phyloP scores from a whole-genome alignment of 2,797 vertebrate species.

The Thunnus albacares region DNA sequence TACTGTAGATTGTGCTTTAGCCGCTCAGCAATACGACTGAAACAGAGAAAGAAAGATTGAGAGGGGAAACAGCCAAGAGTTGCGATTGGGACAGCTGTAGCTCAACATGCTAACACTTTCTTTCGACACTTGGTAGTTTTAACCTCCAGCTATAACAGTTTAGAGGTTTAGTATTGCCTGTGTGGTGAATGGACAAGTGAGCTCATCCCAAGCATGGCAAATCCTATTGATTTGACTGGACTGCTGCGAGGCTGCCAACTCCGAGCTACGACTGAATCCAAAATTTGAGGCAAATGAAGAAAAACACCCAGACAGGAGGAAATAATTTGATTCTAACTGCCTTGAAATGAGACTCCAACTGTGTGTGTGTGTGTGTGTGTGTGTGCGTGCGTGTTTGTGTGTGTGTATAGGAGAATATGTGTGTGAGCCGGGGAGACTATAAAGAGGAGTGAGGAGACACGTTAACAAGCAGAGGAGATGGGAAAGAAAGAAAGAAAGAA shows the following conservation, averaged over 20 bases:
- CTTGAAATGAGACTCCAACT: constrained; percentile 47
- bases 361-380: constrained; percentile 14
- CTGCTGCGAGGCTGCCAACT: constrained; percentile 48
- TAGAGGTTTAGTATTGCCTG: constrained; percentile 52
- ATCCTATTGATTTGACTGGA: constrained; percentile 64
- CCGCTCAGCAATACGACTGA: background rate
- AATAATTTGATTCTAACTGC: constrained; percentile 47
- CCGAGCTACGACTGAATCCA: constrained; percentile 28
- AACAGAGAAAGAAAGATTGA: background rate
- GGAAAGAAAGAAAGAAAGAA: background rate
- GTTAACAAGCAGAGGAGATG: constrained; percentile 22
- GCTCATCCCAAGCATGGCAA: constrained; percentile 60
- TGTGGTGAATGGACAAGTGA: constrained; percentile 52
- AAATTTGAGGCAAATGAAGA: constrained; percentile 56
- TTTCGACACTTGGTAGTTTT: constrained; percentile 39
- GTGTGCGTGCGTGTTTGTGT: background rate
- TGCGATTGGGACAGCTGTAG: constrained; percentile 29
- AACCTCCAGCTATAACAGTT: constrained; percentile 45
- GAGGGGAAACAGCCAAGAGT: background rate
- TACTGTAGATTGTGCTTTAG: background rate
- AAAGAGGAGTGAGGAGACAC: constrained; percentile 12
- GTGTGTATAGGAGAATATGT: background rate
- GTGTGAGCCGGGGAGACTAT: background rate
- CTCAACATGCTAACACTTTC: constrained; percentile 26
- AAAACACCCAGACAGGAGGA: constrained; percentile 36